Conservation (phyloP, 2,888 invertebrate genomes). For the Eudasyphora cyanicolor region DNA sequence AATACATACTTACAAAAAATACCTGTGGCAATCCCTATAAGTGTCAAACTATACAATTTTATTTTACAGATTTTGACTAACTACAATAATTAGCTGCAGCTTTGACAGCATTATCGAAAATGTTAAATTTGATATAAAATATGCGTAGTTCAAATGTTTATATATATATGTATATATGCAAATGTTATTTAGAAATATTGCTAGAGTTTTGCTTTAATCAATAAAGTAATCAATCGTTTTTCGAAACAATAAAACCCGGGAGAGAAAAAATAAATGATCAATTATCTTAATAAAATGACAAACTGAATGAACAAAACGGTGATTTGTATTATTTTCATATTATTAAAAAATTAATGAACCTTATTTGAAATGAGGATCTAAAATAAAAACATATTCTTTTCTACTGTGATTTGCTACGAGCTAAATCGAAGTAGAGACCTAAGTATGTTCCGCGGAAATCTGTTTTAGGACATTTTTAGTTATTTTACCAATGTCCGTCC, state of each 20-base stretch:
- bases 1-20: not conserved
- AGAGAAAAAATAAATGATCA: not conserved
- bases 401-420: too few species aligned
- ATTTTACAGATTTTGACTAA: not conserved
- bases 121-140: not conserved
- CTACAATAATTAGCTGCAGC: not conserved
- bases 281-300: not conserved
- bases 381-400: too few species aligned
- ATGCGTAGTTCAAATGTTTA: not conserved
- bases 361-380: too few species aligned
- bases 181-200: not conserved
- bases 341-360: too few species aligned
- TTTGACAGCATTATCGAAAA: not conserved
- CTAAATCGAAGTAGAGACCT: too few species aligned
- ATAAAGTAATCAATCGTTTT: not conserved
- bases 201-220: not conserved
- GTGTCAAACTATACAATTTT: not conserved
- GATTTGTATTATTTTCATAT: not conserved
- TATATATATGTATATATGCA: too few species aligned
- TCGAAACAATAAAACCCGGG: not conserved
- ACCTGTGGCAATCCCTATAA: not conserved
- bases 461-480: too few species aligned
- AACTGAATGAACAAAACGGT: not conserved
- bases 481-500: too few species aligned
- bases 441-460: too few species aligned